Evolutionary conservation across 64 coral and sea anemone species (phyloP).

Genomic region (Stichodactyla mertensii): DNA sequence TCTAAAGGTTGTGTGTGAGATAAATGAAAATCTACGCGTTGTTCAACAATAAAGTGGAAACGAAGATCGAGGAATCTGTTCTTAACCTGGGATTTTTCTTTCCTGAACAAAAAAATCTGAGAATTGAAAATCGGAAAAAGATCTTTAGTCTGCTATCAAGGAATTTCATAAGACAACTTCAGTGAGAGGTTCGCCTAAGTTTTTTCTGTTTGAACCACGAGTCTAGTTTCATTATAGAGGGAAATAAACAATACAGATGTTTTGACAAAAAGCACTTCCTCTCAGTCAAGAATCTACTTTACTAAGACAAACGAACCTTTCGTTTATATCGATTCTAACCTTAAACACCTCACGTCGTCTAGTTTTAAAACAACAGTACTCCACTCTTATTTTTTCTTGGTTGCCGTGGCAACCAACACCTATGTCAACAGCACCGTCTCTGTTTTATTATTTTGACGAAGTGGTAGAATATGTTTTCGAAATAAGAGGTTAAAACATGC

Average conservation of each 20-base stretch:
- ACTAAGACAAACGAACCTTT: not conserved
- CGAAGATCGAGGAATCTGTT: not conserved
- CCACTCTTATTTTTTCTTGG: not conserved
- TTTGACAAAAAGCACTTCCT: conserved; percentile 3
- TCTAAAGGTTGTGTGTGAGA: not conserved
- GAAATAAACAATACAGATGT: not conserved
- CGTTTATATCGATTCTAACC: not conserved
- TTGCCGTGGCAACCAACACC: not conserved
- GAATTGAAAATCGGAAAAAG: no score
- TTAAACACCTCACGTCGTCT: not conserved
- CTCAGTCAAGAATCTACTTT: not conserved
- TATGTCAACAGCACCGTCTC: not conserved
- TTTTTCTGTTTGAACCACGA: no score
- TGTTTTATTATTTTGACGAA: not conserved
- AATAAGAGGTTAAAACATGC: not conserved
- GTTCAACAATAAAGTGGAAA: not conserved
- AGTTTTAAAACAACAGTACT: not conserved
- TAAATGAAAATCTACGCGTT: not conserved
- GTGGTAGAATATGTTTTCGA: not conserved
- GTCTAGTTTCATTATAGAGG: not conserved
- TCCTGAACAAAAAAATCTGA: not conserved
- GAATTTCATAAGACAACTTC: no score
- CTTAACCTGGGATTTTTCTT: not conserved
- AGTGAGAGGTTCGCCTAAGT: no score
- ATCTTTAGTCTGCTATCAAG: no score